These are phyloP conservation scores for Columba janthina DNA, from an alignment of 2,113 vertebrate species.

Conservation along the genomic window DNA sequence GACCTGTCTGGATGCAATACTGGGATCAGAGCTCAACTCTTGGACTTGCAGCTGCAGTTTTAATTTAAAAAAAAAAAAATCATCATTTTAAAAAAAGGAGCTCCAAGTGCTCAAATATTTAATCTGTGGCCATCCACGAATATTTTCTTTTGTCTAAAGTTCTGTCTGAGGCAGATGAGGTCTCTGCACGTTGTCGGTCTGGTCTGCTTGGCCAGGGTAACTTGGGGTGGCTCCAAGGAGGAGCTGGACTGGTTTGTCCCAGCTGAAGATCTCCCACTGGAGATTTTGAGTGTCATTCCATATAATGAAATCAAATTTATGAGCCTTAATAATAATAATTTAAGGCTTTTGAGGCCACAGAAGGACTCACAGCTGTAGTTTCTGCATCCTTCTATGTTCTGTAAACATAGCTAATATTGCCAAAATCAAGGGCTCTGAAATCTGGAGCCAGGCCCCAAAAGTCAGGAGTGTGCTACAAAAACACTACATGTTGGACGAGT, in stretches of 20 bases:
- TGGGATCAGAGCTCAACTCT: neutral
- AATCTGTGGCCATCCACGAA: neutral
- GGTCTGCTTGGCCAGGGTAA: neutral
- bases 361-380: conserved; percentile 6
- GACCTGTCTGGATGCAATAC: neutral
- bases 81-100: neutral
- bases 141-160: neutral
- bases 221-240: neutral
- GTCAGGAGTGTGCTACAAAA: neutral
- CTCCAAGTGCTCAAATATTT: neutral
- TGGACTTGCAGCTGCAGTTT: neutral
- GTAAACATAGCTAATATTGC: conserved; percentile 6
- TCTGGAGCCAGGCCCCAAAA: neutral
- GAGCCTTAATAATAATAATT: conserved; percentile 30
- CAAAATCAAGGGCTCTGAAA: neutral
- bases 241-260: neutral
- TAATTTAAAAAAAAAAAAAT: neutral
- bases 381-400: neutral
- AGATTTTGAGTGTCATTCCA: conserved; percentile 3
- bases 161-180: neutral
- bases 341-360: neutral
- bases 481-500: accelerated
- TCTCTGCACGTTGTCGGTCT: neutral
- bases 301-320: conserved; percentile 44
- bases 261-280: neutral